Evolutionary conservation across 35 echinoderm and acorn worm species (phyloP).

Genomic region (Diadema setosum): DNA sequence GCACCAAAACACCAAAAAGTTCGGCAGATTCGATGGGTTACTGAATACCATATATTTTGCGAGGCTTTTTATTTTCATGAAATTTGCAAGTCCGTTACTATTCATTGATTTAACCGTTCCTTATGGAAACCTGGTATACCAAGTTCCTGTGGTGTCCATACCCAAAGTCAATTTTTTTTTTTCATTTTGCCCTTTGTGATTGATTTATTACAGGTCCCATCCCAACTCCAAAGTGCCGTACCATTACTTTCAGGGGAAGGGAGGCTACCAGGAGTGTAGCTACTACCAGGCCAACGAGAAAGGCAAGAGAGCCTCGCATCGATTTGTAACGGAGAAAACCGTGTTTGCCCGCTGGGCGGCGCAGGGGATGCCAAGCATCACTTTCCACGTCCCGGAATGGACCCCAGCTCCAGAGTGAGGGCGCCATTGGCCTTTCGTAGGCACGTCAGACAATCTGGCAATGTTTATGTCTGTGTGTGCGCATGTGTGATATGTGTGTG

Average conservation of each 20-base stretch:
- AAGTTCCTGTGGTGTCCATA: no score
- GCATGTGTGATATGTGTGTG: no score
- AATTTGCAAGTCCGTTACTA: no score
- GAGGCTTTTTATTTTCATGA: no score
- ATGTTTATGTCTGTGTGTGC: no score
- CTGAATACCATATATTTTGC: no score
- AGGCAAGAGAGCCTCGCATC: slow-evolving; percentile 41
- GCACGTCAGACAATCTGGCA: no score
- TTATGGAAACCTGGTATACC: no score
- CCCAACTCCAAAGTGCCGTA: slow-evolving; percentile 45
- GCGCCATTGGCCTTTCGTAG: neutral
- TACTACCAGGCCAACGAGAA: slow-evolving; percentile 59
- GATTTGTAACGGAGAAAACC: slow-evolving; percentile 83
- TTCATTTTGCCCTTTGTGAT: neutral
- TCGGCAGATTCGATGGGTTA: no score
- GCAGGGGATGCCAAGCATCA: slow-evolving; percentile 9
- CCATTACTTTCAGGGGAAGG: slow-evolving; percentile 60
- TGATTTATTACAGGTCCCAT: neutral
- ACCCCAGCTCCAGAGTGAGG: neutral
- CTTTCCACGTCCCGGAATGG: slow-evolving; percentile 77
- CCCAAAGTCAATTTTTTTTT: no score
- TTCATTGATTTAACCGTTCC: no score
- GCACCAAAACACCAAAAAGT: no score
- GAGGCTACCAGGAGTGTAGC: slow-evolving; percentile 36
- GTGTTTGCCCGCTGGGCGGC: slow-evolving; percentile 71